These are phyloP conservation scores for Asobara japonica DNA, from an alignment of 1,140 invertebrate species.

Conservation along the genomic window DNA sequence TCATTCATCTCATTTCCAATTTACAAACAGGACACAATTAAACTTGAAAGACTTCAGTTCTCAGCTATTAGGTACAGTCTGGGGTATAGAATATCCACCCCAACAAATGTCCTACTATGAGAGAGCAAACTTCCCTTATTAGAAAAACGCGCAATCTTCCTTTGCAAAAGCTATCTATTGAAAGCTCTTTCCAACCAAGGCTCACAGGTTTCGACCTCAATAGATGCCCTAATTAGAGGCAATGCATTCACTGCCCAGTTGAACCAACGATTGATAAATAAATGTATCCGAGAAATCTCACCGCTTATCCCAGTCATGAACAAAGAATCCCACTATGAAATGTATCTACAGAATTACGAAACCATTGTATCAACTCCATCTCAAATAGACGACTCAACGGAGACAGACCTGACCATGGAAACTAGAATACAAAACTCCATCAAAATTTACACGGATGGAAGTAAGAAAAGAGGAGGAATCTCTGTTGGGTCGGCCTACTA, in stretches of 20 bases:
- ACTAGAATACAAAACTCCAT: neutral
- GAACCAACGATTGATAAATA: neutral
- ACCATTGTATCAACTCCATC: neutral
- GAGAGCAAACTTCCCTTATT: too few species aligned
- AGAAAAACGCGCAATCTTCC: too few species aligned
- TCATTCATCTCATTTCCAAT: too few species aligned
- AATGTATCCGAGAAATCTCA: neutral
- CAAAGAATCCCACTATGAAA: neutral
- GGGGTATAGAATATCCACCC: too few species aligned
- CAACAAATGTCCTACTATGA: too few species aligned
- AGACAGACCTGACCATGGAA: neutral
- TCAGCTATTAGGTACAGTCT: too few species aligned
- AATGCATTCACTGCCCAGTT: neutral
- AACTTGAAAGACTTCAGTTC: too few species aligned
- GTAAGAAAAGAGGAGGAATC: neutral
- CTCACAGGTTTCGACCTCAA: neutral
- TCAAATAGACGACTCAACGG: neutral
- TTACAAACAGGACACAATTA: too few species aligned
- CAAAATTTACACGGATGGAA: neutral
- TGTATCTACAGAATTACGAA: neutral
- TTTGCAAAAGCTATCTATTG: too few species aligned
- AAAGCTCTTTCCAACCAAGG: neutral
- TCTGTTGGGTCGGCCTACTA: neutral
- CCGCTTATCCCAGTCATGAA: neutral
- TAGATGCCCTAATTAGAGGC: neutral